Conservation (phyloP, 2,113 vertebrate genomes). For the Eubucco bourcierii region DNA sequence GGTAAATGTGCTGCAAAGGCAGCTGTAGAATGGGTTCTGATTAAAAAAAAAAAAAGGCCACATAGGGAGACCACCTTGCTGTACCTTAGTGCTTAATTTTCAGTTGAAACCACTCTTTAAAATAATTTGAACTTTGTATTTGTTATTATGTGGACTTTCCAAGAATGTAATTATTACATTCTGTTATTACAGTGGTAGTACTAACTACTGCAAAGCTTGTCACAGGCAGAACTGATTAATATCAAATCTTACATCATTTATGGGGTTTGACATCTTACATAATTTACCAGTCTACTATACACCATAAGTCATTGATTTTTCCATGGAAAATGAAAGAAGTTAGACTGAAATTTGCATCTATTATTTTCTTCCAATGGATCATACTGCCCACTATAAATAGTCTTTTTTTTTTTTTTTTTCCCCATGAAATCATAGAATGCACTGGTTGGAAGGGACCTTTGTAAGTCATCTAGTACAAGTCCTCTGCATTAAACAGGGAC, state of each 20-base stretch:
- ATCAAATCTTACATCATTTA: conserved; percentile 55
- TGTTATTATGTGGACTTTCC: conserved; percentile 23
- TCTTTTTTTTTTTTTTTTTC: background rate
- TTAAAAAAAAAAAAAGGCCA: background rate
- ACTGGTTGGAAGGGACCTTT: no score
- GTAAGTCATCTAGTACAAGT: no score
- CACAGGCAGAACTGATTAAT: conserved; percentile 62
- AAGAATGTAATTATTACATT: conserved; percentile 46
- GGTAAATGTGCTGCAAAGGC: background rate
- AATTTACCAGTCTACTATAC: conserved; percentile 72
- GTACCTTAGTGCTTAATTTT: background rate
- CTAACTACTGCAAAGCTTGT: conserved; percentile 53
- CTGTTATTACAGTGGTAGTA: conserved; percentile 38
- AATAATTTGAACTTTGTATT: conserved; percentile 31
- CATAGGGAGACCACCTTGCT: background rate
- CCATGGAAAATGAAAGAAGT: conserved; percentile 23
- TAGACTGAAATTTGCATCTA: conserved; percentile 19
- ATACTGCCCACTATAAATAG: background rate
- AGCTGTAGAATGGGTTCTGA: background rate
- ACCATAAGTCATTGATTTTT: conserved; percentile 62
- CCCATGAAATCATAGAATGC: background rate
- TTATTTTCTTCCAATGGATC: conserved; percentile 53
- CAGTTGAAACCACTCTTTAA: background rate
- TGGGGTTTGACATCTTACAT: conserved; percentile 41
- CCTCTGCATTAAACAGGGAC: no score